Evolutionary conservation across 2,888 invertebrate genomes (phyloP).

Genomic region (Aspidiotus destructor): DNA sequence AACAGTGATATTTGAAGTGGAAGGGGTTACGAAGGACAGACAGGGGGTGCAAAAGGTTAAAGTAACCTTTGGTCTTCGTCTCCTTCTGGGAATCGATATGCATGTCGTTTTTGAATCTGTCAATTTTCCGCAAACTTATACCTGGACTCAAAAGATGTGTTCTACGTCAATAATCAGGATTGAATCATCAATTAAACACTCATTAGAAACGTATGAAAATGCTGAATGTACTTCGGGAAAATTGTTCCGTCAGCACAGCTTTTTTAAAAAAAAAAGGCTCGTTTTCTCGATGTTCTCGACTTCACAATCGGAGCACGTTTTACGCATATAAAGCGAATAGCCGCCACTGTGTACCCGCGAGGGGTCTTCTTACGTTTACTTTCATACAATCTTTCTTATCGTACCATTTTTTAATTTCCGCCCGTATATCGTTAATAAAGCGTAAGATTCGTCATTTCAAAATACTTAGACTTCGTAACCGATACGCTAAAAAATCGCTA

Average conservation of each 20-base stretch:
- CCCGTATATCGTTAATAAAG: conserved; percentile 27
- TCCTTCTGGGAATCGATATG: too few species aligned
- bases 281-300: conserved; percentile 11
- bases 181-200: conserved; percentile 11
- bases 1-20: too few species aligned
- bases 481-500: not conserved
- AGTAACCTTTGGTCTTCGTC: too few species aligned
- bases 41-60: too few species aligned
- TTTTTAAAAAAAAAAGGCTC: not conserved
- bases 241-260: conserved; percentile 23
- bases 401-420: conserved; percentile 24
- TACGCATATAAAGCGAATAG: conserved; percentile 19
- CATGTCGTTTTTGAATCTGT: too few species aligned
- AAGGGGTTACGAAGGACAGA: too few species aligned
- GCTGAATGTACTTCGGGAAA: conserved; percentile 6
- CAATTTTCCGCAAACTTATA: too few species aligned
- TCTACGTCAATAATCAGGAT: conserved; percentile 25
- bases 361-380: conserved; percentile 6
- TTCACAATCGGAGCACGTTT: conserved; percentile 26
- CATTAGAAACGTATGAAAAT: conserved; percentile 23
- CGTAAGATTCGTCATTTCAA: conserved; percentile 30
- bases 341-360: conserved; percentile 1
- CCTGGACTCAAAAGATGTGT: too few species aligned
- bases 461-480: not conserved
- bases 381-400: conserved; percentile 28